Conservation (phyloP, 2,888 invertebrate genomes). For the Calliphora vomitoria region DNA sequence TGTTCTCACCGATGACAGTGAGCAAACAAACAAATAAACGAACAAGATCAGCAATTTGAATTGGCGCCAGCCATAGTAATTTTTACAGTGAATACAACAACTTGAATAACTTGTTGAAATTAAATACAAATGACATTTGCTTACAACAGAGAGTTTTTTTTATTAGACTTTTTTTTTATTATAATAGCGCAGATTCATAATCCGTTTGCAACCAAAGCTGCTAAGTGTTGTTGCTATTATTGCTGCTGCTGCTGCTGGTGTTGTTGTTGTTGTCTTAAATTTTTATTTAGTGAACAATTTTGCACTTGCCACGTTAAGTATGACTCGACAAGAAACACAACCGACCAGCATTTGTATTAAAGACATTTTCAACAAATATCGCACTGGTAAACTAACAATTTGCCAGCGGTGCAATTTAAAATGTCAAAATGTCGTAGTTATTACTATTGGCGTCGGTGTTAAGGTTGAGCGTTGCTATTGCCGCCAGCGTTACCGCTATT, state of each 20-base stretch:
- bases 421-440: conserved; percentile 70
- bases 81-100: conserved; percentile 38
- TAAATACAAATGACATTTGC: conserved; percentile 73
- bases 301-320: conserved; percentile 50
- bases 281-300: conserved; percentile 46
- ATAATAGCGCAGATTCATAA: conserved; percentile 51
- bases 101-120: conserved; percentile 70
- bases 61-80: conserved; percentile 68
- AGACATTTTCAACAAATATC: conserved; percentile 40
- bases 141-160: conserved; percentile 48
- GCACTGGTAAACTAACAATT: conserved; percentile 28
- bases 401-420: conserved; percentile 52
- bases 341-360: conserved; percentile 12
- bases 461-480: conserved; percentile 48
- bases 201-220: conserved; percentile 33
- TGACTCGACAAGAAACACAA: neutral
- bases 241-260: neutral
- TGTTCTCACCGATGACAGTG: conserved; percentile 48
- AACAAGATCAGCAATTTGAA: conserved; percentile 58
- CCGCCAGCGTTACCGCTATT: conserved; percentile 46
- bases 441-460: conserved; percentile 61
- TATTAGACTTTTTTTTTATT: conserved; percentile 28
- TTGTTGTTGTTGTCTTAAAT: conserved; percentile 5
- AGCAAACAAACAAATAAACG: conserved; percentile 1
- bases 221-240: conserved; percentile 36